Base-by-base conservation (phyloP, 2,113 vertebrate genomes). In the Leptobrachium ailaonicum region DNA sequence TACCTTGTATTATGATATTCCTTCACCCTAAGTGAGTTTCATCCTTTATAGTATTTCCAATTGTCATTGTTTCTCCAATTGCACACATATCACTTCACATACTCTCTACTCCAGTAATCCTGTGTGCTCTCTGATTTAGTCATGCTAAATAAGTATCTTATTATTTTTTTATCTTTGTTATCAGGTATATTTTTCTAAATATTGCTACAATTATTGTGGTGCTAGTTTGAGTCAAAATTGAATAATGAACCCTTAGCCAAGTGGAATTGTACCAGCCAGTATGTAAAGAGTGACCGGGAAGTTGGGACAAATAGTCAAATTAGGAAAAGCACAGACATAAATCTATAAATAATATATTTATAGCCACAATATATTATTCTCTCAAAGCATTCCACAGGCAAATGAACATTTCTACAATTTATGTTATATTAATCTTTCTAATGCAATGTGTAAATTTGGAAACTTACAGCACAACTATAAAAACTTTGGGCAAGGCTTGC, bases 401-500 rank as follows among this genome's bases (percentile, higher is more conserved):
- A 73, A 53, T 45, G 77, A 73, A 58, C 13, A 74, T 41, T 68
- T 41, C 71, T 58, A 63, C 40, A 73, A 56, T 13, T 58, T 73
- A 73, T 73, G 77, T 72, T 73, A n/a, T 50, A 58, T 80, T 60
- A 80, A 12, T 40, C 70, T 73, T 41, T 73, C 64, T 73, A 80
- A 73, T 73, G 13, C 44, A 45, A 72, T 62, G 60, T 41, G 47
- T 50, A 79, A 53, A 79, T 40, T 3, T 56, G 47, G 54, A 69
- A 67, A 71, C 50, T 67, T 67, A 73, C 71, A 80, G 56, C 53
- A 67, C 53, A 66, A 53, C 47, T 58, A 58, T 66, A 73, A 73
- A 79, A 73, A 73, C 14, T 45, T 73, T 56, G 40, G 62, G 69
- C 41, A 73, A 60, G 47, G 6, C 9, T 58, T 45, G 62, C 47